These are phyloP conservation scores for Drosophila emarginata DNA, from an alignment of 2,888 invertebrate genomes.

Conservation along the genomic window DNA sequence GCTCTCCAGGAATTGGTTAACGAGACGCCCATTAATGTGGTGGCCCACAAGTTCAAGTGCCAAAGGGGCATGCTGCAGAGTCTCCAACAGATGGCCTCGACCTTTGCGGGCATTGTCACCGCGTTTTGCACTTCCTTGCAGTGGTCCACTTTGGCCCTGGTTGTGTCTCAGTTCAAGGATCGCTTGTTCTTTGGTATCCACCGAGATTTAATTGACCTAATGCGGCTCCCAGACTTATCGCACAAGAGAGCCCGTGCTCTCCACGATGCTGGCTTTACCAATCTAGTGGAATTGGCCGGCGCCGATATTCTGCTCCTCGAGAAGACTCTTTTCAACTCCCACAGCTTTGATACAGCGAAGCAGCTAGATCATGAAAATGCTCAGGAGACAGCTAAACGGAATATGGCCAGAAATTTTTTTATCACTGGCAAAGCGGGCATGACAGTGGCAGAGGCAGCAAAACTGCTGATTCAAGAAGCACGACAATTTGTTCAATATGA, in stretches of 20 bases:
- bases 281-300: conserved; percentile 90
- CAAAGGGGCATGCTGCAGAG: conserved; percentile 95
- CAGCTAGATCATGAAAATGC: conserved; percentile 88
- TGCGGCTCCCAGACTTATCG: conserved; percentile 92
- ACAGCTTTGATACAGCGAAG: conserved; percentile 93
- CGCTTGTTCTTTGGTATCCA: conserved; percentile 97
- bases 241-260: conserved; percentile 92
- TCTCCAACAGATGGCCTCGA: conserved; percentile 96
- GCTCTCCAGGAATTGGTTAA: conserved; percentile 96
- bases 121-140: conserved; percentile 96
- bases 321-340: conserved; percentile 88
- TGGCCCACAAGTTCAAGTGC: conserved; percentile 93
- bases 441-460: conserved; percentile 91
- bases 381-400: conserved; percentile 86
- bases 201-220: conserved; percentile 94
- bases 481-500: conserved; percentile 87
- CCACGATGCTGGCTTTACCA: conserved; percentile 91
- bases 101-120: conserved; percentile 98
- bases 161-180: conserved; percentile 96
- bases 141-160: conserved; percentile 94
- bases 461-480: conserved; percentile 90
- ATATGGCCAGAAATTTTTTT: conserved; percentile 88
- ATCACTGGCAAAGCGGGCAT: conserved; percentile 91
- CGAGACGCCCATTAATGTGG: conserved; percentile 91
- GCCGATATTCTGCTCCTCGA: conserved; percentile 88